Percentiles rank a stretch among this genome's conserved stretches.
phyloP scores from a whole-genome alignment of 2,888 invertebrate species.

The Halictus quadricinctus region DNA sequence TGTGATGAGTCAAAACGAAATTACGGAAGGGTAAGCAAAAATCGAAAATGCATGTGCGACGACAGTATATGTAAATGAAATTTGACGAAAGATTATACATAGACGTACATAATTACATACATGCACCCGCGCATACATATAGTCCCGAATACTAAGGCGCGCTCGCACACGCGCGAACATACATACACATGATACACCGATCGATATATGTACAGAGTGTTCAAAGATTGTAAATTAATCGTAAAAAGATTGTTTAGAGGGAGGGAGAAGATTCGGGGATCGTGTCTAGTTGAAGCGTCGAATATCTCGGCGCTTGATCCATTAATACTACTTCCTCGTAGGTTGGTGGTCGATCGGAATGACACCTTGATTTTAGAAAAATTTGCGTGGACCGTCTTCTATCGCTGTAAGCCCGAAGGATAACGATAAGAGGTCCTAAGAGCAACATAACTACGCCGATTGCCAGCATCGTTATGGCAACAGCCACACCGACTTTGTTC shows the following conservation, averaged over 20 bases:
- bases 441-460: conserved; percentile 76
- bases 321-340: conserved; percentile 75
- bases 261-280: conserved; percentile 33
- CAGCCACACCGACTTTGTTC: conserved; percentile 70
- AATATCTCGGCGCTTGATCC: conserved; percentile 76
- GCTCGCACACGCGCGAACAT: background rate
- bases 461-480: conserved; percentile 74
- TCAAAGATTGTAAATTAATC: background rate
- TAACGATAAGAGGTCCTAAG: conserved; percentile 73
- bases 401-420: conserved; percentile 72
- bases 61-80: background rate
- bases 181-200: background rate
- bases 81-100: background rate
- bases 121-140: background rate
- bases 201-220: background rate
- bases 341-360: conserved; percentile 74
- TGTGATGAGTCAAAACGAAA: background rate
- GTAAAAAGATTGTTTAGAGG: background rate
- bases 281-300: conserved; percentile 70
- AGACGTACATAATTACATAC: background rate
- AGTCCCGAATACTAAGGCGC: background rate
- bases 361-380: conserved; percentile 66
- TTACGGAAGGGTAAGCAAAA: background rate
- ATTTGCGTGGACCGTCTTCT: conserved; percentile 66
- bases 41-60: background rate